Evolutionary conservation across 2,888 invertebrate species (phyloP).

Genomic region (Sceliomorpha sp.): DNA sequence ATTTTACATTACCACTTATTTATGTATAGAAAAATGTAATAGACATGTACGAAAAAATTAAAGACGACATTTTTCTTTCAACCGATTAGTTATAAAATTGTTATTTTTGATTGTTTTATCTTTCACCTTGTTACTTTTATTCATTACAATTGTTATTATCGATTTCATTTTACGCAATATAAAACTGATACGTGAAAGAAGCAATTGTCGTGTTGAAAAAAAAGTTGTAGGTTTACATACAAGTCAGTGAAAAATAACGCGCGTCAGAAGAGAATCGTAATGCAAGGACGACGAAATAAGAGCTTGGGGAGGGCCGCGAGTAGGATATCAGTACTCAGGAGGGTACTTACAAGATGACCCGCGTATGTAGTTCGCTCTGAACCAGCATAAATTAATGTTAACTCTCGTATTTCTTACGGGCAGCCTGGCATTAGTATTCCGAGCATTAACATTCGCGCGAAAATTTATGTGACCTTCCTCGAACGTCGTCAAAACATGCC

Average conservation of each 20-base stretch:
- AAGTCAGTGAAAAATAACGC: conserved; percentile 31
- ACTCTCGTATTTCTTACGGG: conserved; percentile 43
- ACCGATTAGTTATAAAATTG: too few relatives aligned
- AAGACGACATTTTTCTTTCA: too few relatives aligned
- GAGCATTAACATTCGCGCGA: conserved; percentile 38
- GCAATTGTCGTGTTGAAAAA: too few relatives aligned
- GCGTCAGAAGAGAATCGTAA: conserved; percentile 44
- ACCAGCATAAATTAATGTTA: conserved; percentile 52
- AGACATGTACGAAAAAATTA: too few relatives aligned
- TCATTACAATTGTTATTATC: too few relatives aligned
- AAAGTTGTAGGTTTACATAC: too few relatives aligned
- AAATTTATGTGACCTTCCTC: conserved; percentile 12
- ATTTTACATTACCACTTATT: neutral
- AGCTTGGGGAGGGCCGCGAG: conserved; percentile 40
- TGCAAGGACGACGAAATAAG: conserved; percentile 45
- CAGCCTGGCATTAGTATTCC: conserved; percentile 38
- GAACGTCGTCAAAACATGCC: conserved; percentile 8
- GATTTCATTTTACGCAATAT: too few relatives aligned
- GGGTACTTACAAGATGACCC: conserved; percentile 52
- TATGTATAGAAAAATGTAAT: too few relatives aligned
- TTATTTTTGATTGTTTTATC: too few relatives aligned
- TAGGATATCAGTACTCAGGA: conserved; percentile 47
- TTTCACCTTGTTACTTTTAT: too few relatives aligned
- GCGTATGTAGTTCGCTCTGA: conserved; percentile 37
- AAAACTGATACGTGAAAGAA: too few relatives aligned